A percentile compares a stretch with the other conserved stretches of the same genome.
Evolutionary conservation across 2,113 vertebrate genomes (phyloP).

Genomic region (Zeus faber): DNA sequence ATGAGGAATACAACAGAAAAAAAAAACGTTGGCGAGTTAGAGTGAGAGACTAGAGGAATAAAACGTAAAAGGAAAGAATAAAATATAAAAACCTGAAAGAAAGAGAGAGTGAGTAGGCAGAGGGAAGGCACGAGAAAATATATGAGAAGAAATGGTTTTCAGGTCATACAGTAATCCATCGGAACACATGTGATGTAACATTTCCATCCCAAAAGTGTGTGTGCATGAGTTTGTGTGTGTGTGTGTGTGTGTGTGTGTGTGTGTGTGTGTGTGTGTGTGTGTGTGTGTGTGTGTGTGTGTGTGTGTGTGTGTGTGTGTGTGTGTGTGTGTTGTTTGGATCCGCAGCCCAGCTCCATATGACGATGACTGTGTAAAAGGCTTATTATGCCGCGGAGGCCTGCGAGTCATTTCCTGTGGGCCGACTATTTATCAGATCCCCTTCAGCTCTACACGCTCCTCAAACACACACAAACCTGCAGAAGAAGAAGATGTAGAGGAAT

Average conservation of each 20-base stretch:
- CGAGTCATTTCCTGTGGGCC: constrained; percentile 64
- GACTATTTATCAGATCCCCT: constrained; percentile 58
- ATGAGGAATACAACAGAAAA: constrained; percentile 11
- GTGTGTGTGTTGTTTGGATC: constrained; percentile 19
- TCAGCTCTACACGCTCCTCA: constrained; percentile 45
- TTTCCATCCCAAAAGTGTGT: constrained; percentile 14
- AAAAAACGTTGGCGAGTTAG: too few species aligned
- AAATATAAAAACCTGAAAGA: too few species aligned
- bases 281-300: constrained; percentile 8
- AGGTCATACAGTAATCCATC: constrained; percentile 9
- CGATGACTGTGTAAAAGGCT: constrained; percentile 52
- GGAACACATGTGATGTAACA: constrained; percentile 9
- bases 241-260: constrained; percentile 10
- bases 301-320: not conserved
- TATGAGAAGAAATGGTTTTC: too few species aligned
- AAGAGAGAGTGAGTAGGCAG: too few species aligned
- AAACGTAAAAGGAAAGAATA: constrained; percentile 17
- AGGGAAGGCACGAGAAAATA: too few species aligned
- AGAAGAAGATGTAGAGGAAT: too few species aligned
- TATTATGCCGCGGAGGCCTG: constrained; percentile 53
- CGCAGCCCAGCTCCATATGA: constrained; percentile 28
- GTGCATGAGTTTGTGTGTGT: constrained; percentile 13
- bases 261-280: constrained; percentile 16
- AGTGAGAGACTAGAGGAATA: too few species aligned
- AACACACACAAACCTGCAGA: constrained; percentile 28